Evolutionary conservation across 2,797 vertebrate species (phyloP), one percentile per base, ranked within the genome.

Genomic region (Tachyglossus aculeatus): DNA sequence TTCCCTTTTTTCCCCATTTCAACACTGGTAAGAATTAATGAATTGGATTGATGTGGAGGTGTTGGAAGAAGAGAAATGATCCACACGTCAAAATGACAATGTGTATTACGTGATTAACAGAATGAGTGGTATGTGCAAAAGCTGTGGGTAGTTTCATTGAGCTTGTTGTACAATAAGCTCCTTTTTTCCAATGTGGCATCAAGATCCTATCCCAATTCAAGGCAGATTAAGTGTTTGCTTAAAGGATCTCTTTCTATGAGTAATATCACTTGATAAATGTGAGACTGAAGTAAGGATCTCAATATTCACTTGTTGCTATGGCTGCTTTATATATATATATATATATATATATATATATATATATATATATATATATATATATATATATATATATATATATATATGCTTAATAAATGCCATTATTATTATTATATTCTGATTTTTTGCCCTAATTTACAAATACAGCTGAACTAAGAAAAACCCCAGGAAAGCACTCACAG

Each of bases 1-100:
- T 86, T 81, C 72, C 59, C 77, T 58, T 54, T 48, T 47, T 74
- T 82, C 66, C 36, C 5, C 14, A 81, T 71, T 60, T 76, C 67
- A 74, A 77, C 71, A 70, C 74, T 73, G 80, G 80, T 83, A 79
- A 89, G 79, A 88, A 90, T 87, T 86, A 92, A 71, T 89, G 86
- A 89, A 87, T 80, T 86, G 80, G 77, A 91, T 88, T 90, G 89
- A 92, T 89, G 77, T 59, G 74, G 84, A 93, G 90, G 92, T 92
- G 90, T 86, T 59, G 69, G 89, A 83, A 79, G 88, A 93, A 92
- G 75, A 90, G 85, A 90, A 91, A 88, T 89, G 83, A 71, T 85
- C 83, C 79, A 71, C 84, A 85, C 53, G 91, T 93, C 93, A 95
- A 94, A 92, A 92, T 90, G 94, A 93, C 94, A 94, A 88, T 87